Evolutionary conservation across 2,797 vertebrate genomes (phyloP).

Genomic region (Morus bassanus): DNA sequence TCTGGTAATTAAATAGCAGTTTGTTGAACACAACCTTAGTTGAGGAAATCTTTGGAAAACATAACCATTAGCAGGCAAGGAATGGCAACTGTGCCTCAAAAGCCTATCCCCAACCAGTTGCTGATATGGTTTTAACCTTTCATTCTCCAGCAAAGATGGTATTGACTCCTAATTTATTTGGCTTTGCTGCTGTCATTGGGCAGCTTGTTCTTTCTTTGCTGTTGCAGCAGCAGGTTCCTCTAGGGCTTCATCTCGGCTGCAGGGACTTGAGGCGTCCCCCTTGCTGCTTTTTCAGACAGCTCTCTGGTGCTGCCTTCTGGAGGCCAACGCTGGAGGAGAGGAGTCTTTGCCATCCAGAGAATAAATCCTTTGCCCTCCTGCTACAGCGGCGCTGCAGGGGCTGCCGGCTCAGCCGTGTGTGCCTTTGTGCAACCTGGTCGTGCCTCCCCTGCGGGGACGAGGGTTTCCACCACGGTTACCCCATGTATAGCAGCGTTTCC

Average conservation of each 20-base stretch:
- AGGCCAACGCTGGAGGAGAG: neutral
- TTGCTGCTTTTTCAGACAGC: neutral
- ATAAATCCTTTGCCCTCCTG: neutral
- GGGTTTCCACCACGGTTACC: neutral
- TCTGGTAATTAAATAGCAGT: conserved; percentile 55
- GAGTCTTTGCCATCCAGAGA: neutral
- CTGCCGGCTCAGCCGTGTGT: fast-evolving
- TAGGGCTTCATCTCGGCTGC: neutral
- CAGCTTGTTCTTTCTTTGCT: neutral
- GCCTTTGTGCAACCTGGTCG: neutral
- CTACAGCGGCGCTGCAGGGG: no score
- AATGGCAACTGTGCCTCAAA: neutral
- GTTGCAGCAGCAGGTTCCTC: neutral
- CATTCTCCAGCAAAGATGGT: neutral
- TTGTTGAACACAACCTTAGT: conserved; percentile 26
- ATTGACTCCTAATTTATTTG: neutral
- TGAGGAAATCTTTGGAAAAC: conserved; percentile 51
- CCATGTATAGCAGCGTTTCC: neutral
- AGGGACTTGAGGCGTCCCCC: neutral
- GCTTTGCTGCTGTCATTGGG: neutral
- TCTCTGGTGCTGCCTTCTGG: neutral
- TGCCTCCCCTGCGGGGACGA: neutral
- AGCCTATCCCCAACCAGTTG: neutral
- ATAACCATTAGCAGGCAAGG: conserved; percentile 11
- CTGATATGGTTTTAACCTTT: neutral